A percentile compares a stretch with the other conserved stretches of the same genome.
Conservation (phyloP, 2,797 vertebrate species). For the Pampus argenteus region DNA sequence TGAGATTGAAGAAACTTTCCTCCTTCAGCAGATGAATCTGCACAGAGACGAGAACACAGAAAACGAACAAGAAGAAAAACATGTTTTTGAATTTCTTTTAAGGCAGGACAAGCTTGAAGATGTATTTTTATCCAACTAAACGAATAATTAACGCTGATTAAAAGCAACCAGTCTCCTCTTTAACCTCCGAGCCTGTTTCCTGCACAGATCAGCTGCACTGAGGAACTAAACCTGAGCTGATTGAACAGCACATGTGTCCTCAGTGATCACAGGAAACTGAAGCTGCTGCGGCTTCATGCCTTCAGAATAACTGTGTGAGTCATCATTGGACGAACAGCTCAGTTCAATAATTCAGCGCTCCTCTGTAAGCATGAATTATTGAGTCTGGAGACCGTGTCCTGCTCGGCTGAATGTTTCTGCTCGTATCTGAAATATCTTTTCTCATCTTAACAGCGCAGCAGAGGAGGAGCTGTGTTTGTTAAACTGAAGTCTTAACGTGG, state of each 20-base stretch:
- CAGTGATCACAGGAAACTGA: slow-evolving; percentile 39
- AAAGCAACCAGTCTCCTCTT: not conserved
- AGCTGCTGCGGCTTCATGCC: slow-evolving; percentile 16
- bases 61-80: too few species aligned
- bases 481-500: not conserved
- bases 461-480: not conserved
- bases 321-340: slow-evolving; percentile 54
- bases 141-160: not conserved
- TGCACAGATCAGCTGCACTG: slow-evolving; percentile 11
- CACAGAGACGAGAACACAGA: too few species aligned
- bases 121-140: not conserved
- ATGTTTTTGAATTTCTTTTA: too few species aligned
- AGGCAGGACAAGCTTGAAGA: too few species aligned
- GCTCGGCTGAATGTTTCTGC: slow-evolving; percentile 33
- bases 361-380: slow-evolving; percentile 76
- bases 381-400: slow-evolving; percentile 52
- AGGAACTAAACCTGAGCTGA: slow-evolving; percentile 13
- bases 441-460: not conserved
- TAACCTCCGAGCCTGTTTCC: not conserved
- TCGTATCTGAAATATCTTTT: slow-evolving; percentile 30
- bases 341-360: slow-evolving; percentile 74
- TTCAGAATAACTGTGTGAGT: slow-evolving; percentile 52
- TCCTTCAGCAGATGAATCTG: too few species aligned
- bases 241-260: slow-evolving; percentile 22
- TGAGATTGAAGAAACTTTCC: too few species aligned